Base-by-base conservation (phyloP, 2,888 invertebrate species). In the Hoplodrina blanda region DNA sequence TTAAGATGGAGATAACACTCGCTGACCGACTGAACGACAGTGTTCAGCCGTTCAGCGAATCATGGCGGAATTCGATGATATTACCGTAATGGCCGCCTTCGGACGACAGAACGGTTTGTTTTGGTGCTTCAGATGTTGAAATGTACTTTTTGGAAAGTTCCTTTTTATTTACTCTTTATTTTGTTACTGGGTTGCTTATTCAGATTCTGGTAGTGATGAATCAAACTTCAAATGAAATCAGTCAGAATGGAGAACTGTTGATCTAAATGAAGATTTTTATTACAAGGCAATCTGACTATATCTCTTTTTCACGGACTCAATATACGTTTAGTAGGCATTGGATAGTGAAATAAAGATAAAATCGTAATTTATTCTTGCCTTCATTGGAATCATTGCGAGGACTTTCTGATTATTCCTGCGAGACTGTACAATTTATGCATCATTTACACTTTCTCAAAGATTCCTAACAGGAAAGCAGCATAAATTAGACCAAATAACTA, bases 1-100 rank as follows among this genome's bases (percentile, higher is more conserved):
- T 81, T 80, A 79, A 84, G 86, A 87, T 85, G 73, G 19, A 53
- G 86, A 86, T 87, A 86, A 69, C 53, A 55, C 67, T 67, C 50
- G 68, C 67, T 81, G 83, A 81, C 85, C 83, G 81, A 81, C 74
- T 82, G 78, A 78, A 70, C 83, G 73, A 68, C 77, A 60, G 41
- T 55, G 65, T 60, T 73, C 69, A 68, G 66, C 41, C 56, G 59
- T 69, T 74, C 69, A 59, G 62, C 25, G 33, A 63, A 72, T 63
- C 55, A 55, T 50, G 37, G 60, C 57, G 30, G 17, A 49, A 57
- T 55, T 50, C 54, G 4, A 53, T 53, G 30, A 81, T 54, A 56
- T 71, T 66, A 41, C 5, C 53, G 53, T 63, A 56, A 66, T 52
- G 52, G 37, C 20, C 20, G 25, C 37, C n/a, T 46, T 61, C 19